These are phyloP conservation scores for Mythimna lalbum DNA, from an alignment of 2,888 invertebrate genomes.

Conservation along the genomic window DNA sequence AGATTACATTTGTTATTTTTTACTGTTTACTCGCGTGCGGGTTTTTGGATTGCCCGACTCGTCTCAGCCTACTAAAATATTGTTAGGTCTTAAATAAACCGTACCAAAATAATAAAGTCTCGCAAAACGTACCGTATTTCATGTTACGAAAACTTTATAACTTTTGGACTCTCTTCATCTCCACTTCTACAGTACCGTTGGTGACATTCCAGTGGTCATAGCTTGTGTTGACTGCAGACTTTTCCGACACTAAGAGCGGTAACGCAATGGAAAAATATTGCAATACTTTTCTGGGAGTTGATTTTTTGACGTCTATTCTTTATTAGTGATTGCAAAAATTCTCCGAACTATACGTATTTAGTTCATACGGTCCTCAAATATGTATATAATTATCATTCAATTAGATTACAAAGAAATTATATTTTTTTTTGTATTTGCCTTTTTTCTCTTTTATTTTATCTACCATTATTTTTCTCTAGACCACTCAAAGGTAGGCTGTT, in stretches of 20 bases:
- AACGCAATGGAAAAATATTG: neutral
- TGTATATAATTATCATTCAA: too few species aligned
- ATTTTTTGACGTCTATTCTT: too few species aligned
- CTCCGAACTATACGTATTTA: too few species aligned
- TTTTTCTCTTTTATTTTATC: too few species aligned
- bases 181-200: neutral
- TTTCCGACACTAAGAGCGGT: neutral
- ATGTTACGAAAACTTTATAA: neutral
- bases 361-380: too few species aligned
- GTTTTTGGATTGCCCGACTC: neutral
- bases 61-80: neutral
- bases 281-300: too few species aligned
- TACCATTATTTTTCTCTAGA: too few species aligned
- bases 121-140: neutral
- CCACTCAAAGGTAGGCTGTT: too few species aligned
- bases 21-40: slow-evolving; percentile 19
- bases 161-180: neutral
- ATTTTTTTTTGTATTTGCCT: too few species aligned
- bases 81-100: slow-evolving; percentile 8
- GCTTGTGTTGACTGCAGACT: neutral
- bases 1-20: slow-evolving; percentile 20
- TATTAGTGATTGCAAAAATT: too few species aligned
- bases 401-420: too few species aligned
- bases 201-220: neutral
- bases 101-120: neutral